Conservation (phyloP, 2,888 invertebrate species). For the Hydraecia micacea region DNA sequence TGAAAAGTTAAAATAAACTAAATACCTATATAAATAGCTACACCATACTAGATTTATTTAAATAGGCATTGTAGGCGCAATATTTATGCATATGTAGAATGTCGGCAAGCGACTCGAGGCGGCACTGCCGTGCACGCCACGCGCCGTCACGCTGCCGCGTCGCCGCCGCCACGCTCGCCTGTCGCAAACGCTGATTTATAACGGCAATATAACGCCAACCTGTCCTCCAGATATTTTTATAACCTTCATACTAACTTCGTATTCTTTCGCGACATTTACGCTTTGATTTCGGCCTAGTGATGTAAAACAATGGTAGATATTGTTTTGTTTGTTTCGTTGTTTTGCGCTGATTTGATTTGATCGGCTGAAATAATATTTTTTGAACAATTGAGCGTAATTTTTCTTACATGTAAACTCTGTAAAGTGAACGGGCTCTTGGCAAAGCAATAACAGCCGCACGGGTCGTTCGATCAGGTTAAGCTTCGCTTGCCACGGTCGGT, state of each 20-base stretch:
- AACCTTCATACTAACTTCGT: conserved; percentile 81
- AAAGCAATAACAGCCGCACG: background rate
- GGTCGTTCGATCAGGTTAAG: too few species aligned
- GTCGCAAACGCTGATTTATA: conserved; percentile 87
- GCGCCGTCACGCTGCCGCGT: conserved; percentile 72
- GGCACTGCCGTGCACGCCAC: conserved; percentile 73
- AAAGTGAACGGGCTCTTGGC: too few species aligned
- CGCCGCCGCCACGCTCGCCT: conserved; percentile 74
- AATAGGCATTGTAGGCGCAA: conserved; percentile 50
- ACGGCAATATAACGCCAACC: conserved; percentile 87
- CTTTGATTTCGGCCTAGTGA: conserved; percentile 71
- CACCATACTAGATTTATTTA: conserved; percentile 5
- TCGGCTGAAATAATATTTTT: background rate
- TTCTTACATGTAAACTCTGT: background rate
- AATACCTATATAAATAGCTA: background rate
- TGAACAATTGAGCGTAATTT: background rate
- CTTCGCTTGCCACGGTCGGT: background rate
- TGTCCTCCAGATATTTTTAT: conserved; percentile 89
- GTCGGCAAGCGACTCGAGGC: conserved; percentile 75
- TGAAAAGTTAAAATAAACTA: background rate
- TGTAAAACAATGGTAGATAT: conserved; percentile 61
- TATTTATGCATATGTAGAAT: conserved; percentile 82
- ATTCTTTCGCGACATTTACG: conserved; percentile 77
- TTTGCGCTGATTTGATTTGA: conserved; percentile 11
- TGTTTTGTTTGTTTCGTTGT: conserved; percentile 35